Conservation (phyloP, 2,888 invertebrate genomes). For the Lithophane ornitopus region DNA sequence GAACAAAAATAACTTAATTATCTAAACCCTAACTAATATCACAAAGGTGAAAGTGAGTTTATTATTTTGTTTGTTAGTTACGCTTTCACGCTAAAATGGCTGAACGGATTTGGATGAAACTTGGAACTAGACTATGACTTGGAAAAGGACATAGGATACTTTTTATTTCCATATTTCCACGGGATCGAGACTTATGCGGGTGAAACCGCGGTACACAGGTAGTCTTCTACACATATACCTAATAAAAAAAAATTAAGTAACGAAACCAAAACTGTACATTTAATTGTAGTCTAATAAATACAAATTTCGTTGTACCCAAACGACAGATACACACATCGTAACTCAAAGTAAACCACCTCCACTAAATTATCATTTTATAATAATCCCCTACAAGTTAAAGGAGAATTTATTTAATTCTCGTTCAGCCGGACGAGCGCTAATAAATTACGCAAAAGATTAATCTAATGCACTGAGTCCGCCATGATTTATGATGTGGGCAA, state of each 20-base stretch:
- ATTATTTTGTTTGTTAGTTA: too few relatives aligned
- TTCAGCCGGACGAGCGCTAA: slow-evolving; percentile 59
- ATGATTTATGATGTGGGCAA: slow-evolving; percentile 68
- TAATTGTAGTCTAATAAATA: too few relatives aligned
- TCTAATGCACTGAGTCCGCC: slow-evolving; percentile 65
- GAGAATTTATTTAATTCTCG: slow-evolving; percentile 62
- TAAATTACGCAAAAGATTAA: slow-evolving; percentile 70
- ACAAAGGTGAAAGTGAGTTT: too few relatives aligned
- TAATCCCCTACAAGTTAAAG: slow-evolving; percentile 51
- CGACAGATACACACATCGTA: neutral
- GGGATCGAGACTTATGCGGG: too few relatives aligned
- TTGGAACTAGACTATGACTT: too few relatives aligned
- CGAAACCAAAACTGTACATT: too few relatives aligned
- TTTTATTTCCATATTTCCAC: too few relatives aligned
- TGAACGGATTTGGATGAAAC: too few relatives aligned
- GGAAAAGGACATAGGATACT: too few relatives aligned
- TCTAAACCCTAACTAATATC: too few relatives aligned
- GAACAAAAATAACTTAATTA: neutral
- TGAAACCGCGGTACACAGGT: too few relatives aligned
- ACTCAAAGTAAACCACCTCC: slow-evolving; percentile 25
- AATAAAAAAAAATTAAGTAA: neutral
- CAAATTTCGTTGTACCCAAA: neutral
- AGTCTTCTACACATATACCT: neutral
- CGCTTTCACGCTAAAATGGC: too few relatives aligned
- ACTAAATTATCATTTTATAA: slow-evolving; percentile 48